These are phyloP conservation scores for Copidosoma aretas DNA, from an alignment of 2,888 invertebrate species.

Conservation along the genomic window DNA sequence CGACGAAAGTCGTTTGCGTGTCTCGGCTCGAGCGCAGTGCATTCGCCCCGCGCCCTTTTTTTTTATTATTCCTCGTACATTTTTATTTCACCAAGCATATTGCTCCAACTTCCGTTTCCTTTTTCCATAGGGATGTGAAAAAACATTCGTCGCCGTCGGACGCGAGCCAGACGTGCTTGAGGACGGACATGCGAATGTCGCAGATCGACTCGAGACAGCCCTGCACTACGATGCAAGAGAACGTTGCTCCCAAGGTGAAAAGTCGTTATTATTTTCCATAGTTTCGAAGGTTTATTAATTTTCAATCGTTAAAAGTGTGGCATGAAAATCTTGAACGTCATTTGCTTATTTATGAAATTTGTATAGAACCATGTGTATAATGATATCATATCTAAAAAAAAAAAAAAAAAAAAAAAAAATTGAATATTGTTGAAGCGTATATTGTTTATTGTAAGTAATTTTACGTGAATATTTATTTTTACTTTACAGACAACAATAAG, in stretches of 20 bases:
- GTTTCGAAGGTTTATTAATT: background rate
- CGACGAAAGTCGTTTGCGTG: background rate
- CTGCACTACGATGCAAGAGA: conserved; percentile 11
- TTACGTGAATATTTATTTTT: no score
- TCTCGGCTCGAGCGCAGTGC: background rate
- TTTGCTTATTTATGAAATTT: background rate
- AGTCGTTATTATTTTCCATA: background rate
- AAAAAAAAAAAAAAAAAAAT: no score
- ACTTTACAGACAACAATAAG: no score
- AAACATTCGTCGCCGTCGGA: conserved; percentile 21
- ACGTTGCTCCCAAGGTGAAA: conserved; percentile 16
- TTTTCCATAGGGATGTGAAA: conserved; percentile 18
- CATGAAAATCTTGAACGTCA: background rate
- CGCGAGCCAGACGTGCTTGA: conserved; percentile 15
- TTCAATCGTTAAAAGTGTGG: background rate
- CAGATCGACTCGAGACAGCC: conserved; percentile 7
- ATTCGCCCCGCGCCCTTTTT: background rate
- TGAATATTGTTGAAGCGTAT: no score
- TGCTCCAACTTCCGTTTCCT: background rate
- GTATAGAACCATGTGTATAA: no score
- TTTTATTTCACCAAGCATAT: conserved; percentile 1
- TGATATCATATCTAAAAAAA: background rate
- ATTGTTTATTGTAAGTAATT: no score
- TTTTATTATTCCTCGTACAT: background rate
- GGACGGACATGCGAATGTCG: conserved; percentile 23